Base-by-base conservation (phyloP, 2,113 vertebrate genomes). In the Tichodroma muraria region DNA sequence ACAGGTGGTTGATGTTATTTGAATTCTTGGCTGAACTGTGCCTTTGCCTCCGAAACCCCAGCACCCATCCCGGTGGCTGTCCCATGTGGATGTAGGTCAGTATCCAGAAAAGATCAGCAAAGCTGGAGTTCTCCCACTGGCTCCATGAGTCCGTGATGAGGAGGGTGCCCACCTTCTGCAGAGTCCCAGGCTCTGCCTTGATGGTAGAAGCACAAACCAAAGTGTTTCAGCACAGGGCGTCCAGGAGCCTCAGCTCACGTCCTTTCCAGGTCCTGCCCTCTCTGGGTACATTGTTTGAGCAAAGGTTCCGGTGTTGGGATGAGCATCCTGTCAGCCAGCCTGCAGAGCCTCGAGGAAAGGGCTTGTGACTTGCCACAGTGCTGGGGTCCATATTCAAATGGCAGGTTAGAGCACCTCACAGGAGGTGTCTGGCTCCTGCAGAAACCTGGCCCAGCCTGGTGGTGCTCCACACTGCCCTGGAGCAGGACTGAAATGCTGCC, bases 291-390 rank as follows among this genome's bases (percentile, higher is more conserved):
- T 8, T 52, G 30, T 22, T 30, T n/a, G 64, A 44, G 19, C 21
- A 79, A 38, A 72, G n/a, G 13, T 30, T 40, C 68, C 70, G 37
- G 10, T 3, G 2, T 22, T 61, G 57, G 72, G 64, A 47, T 5
- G 30, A 72, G 21, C 13, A 27, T 7, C 15, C 31, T 75, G 47
- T 7, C 35, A 42, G 23, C 17, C 85, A 59, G 16, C 15, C 69
- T 35, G 33, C 33, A 52, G 65, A 23, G 37, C 5, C 2, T 3
- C 3, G 30, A 37, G 66, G 35, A 88, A 17, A 88, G 54, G 17
- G 19, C 25, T 72, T 30, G 10, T 1, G 6, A 6, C 44, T 47
- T 0, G 0, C 19, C 24, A 2, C 6, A 2, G 27, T 61, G 53
- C n/a, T 44, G 8, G 44, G 44, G 44, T 20, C 63, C 15, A 3